These are phyloP conservation scores for Corynorhinus townsendii DNA, from an alignment of 2,113 vertebrate genomes.

Conservation along the genomic window DNA sequence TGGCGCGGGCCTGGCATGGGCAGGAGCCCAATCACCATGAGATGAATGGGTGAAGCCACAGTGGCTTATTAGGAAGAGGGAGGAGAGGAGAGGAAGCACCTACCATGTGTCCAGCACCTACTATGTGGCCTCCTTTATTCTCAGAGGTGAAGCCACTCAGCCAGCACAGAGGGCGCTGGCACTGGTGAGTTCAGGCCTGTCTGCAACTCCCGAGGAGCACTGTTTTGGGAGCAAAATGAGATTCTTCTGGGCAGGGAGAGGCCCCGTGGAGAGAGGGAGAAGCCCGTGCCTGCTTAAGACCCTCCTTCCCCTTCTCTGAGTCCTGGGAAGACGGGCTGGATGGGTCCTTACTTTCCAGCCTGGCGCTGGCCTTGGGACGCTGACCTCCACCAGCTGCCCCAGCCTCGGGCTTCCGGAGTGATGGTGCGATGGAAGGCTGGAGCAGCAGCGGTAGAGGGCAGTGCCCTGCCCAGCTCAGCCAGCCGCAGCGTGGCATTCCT, in stretches of 20 bases:
- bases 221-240: not conserved
- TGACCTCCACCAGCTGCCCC: not conserved
- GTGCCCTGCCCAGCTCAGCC: not conserved
- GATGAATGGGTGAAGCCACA: not conserved
- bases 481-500: accelerated
- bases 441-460: not conserved
- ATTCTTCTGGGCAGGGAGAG: not conserved
- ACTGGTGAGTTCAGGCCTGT: not conserved
- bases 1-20: accelerated
- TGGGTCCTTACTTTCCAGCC: not conserved
- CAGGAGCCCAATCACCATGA: not conserved
- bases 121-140: not conserved
- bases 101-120: not conserved
- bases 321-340: not conserved
- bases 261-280: not conserved
- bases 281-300: not conserved
- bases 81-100: not conserved
- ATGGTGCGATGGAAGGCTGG: not conserved
- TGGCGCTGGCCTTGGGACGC: not conserved
- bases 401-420: too few species aligned
- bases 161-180: not conserved
- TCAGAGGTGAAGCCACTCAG: not conserved
- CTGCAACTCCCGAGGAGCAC: not conserved
- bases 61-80: not conserved
- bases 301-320: not conserved